These are phyloP conservation scores for Amiota mariae DNA, from an alignment of 2,888 invertebrate species.

Conservation along the genomic window DNA sequence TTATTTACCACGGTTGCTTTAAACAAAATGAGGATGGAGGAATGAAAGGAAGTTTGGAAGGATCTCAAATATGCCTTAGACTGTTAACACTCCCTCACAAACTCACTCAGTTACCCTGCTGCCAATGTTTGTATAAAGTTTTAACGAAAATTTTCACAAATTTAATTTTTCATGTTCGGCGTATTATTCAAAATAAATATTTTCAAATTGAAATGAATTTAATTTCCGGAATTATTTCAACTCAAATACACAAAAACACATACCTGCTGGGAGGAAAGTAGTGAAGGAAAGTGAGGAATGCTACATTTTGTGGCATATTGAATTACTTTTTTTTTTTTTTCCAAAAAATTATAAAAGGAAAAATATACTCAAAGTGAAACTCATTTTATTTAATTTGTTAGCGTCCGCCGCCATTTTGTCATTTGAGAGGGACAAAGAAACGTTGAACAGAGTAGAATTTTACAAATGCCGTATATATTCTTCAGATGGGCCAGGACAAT, in stretches of 20 bases:
- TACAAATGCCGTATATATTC: slow-evolving; percentile 31
- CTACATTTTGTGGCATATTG: slow-evolving; percentile 14
- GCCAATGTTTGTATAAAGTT: slow-evolving; percentile 7
- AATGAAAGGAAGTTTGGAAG: too few species aligned
- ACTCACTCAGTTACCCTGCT: not conserved
- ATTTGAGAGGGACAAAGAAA: slow-evolving; percentile 44
- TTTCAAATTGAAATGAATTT: slow-evolving; percentile 42
- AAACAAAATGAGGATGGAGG: too few species aligned
- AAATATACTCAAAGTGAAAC: not conserved
- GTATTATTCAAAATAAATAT: not conserved
- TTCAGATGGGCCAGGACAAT: not conserved
- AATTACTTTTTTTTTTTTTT: not conserved
- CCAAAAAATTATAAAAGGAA: not conserved
- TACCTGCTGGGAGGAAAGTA: too few species aligned
- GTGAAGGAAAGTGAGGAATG: not conserved
- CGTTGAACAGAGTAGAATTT: slow-evolving; percentile 14
- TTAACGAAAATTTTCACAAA: not conserved
- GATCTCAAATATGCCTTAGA: too few species aligned
- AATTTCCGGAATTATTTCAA: slow-evolving; percentile 40
- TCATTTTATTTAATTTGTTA: not conserved
- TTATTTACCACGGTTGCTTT: too few species aligned
- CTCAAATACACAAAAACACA: too few species aligned
- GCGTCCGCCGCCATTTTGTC: slow-evolving; percentile 40
- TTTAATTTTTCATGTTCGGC: too few species aligned
- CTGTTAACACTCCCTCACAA: not conserved